Evolutionary conservation across 2,888 invertebrate species (phyloP).

Genomic region (Hermodice carunculata): DNA sequence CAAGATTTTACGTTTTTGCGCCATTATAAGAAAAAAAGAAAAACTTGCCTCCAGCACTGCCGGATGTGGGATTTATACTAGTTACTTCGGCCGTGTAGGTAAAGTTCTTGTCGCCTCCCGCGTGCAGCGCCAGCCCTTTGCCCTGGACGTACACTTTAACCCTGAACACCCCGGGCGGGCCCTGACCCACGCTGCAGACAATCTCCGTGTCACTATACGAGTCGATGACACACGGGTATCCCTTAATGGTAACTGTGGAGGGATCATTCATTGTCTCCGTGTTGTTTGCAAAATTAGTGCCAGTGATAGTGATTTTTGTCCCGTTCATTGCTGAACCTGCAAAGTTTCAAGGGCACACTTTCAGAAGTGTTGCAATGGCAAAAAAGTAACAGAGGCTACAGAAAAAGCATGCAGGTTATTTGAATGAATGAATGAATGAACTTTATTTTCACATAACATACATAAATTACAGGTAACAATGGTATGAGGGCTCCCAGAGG

Average conservation of each 20-base stretch:
- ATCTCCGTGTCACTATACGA: conserved; percentile 42
- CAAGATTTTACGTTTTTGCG: no score
- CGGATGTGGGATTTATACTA: conserved; percentile 13
- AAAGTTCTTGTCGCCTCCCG: conserved; percentile 3
- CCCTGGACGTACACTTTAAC: conserved; percentile 9
- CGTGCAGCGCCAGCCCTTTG: conserved; percentile 14
- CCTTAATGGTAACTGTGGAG: conserved; percentile 49
- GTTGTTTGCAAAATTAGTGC: conserved; percentile 24
- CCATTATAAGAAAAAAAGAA: no score
- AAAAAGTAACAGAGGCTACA: no score
- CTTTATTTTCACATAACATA: no score
- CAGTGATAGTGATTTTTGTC: conserved; percentile 18
- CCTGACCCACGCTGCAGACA: conserved; percentile 49
- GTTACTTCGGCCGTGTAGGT: conserved; percentile 16
- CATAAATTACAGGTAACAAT: no score
- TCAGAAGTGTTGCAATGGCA: no score
- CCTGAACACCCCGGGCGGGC: conserved; percentile 24
- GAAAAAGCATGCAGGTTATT: no score
- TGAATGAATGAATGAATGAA: no score
- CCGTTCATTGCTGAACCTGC: conserved; percentile 11
- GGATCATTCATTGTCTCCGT: conserved; percentile 33
- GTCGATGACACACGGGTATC: conserved; percentile 45
- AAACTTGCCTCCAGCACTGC: conserved; percentile 23
- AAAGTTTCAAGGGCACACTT: no score
- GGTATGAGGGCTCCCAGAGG: no score